Percentiles rank a stretch among this genome's conserved stretches.
Conservation (phyloP, 1,140 invertebrate species). For the Reticulitermes speratus region DNA sequence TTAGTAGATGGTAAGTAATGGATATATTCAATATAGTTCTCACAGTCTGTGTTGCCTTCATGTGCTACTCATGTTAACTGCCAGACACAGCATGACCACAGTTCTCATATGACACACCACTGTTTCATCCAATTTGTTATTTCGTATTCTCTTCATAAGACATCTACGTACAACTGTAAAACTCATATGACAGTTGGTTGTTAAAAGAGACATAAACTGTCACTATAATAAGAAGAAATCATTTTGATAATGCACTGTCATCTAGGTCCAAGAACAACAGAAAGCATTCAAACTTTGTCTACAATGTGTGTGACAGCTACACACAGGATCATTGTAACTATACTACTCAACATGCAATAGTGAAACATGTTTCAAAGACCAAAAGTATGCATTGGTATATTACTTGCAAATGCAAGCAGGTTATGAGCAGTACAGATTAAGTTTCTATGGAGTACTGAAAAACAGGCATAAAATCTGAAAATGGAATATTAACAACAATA, state of each 20-base stretch:
- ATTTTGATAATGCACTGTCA: too few relatives aligned
- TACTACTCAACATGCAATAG: not conserved
- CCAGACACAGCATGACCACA: too few relatives aligned
- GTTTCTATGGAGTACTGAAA: too few relatives aligned
- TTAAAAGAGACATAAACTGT: not conserved
- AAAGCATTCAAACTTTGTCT: constrained; percentile 18
- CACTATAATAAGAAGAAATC: not conserved
- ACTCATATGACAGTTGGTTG: not conserved
- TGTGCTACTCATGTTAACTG: too few relatives aligned
- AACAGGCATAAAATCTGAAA: too few relatives aligned
- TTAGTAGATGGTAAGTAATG: too few relatives aligned
- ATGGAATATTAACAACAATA: too few relatives aligned
- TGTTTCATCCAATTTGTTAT: not conserved
- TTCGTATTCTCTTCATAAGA: not conserved
- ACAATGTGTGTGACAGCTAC: not conserved
- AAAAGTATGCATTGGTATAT: not conserved
- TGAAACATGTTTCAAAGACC: not conserved
- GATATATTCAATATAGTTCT: too few relatives aligned
- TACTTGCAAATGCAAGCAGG: too few relatives aligned
- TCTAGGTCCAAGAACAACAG: too few relatives aligned
- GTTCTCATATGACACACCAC: not conserved
- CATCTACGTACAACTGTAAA: not conserved
- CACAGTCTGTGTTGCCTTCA: too few relatives aligned
- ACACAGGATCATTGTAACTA: not conserved
- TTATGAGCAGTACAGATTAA: too few relatives aligned